These are phyloP conservation scores for Keiferia lycopersicella DNA, from an alignment of 2,888 invertebrate species.

Conservation along the genomic window DNA sequence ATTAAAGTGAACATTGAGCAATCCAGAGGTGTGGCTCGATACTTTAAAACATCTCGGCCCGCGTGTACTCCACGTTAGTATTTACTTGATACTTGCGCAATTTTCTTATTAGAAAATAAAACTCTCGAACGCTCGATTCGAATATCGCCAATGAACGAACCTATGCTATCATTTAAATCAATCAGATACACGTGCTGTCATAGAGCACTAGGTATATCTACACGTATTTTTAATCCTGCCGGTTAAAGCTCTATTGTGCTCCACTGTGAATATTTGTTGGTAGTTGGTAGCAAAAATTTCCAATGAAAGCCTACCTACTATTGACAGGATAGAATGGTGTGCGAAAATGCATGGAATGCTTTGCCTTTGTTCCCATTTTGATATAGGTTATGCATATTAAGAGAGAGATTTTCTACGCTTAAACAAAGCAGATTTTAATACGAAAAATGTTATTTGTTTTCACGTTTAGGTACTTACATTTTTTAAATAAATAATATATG, in stretches of 20 bases:
- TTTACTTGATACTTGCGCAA: slow-evolving; percentile 1
- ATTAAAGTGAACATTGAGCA: slow-evolving; percentile 67
- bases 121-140: not conserved
- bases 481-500: not conserved
- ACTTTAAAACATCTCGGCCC: not conserved
- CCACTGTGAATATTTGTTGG: not conserved
- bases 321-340: slow-evolving; percentile 4
- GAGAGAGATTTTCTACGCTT: not conserved
- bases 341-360: not conserved
- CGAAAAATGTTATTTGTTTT: not conserved
- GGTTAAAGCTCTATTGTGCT: slow-evolving; percentile 1
- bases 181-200: not conserved
- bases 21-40: slow-evolving; percentile 36
- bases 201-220: not conserved
- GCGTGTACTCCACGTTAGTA: not conserved
- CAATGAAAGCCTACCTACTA: not conserved
- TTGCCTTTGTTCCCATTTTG: not conserved
- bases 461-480: not conserved
- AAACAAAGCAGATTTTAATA: not conserved
- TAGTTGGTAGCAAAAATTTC: not conserved
- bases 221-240: not conserved
- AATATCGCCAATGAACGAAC: not conserved
- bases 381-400: not conserved
- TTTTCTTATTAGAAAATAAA: not conserved
- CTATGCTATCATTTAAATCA: not conserved